These are phyloP conservation scores for Lineus longissimus DNA, from an alignment of 1,140 invertebrate species.

Conservation along the genomic window DNA sequence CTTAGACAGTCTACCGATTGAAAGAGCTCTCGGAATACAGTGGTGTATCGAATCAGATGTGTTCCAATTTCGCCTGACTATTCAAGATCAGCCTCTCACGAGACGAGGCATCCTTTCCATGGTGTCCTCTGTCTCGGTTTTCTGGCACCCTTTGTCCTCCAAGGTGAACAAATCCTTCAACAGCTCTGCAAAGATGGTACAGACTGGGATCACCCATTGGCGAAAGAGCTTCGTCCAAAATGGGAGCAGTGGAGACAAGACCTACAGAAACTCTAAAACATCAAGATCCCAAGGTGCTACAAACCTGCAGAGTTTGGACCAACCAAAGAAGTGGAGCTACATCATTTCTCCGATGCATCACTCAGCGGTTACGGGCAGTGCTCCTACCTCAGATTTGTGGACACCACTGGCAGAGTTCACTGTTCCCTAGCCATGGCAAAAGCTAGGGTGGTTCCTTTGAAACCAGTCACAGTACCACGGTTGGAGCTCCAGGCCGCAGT, in stretches of 20 bases:
- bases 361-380: constrained; percentile 25
- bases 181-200: constrained; percentile 20
- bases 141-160: constrained; percentile 22
- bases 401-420: constrained; percentile 13
- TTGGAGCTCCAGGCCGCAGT: too few species aligned
- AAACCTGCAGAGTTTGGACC: constrained; percentile 23
- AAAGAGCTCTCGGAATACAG: too few species aligned
- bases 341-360: constrained; percentile 32
- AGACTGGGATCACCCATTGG: constrained; percentile 20
- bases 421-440: too few species aligned
- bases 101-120: constrained; percentile 26
- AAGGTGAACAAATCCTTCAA: constrained; percentile 26
- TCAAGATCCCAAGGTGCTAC: constrained; percentile 13
- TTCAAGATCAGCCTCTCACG: too few species aligned
- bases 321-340: constrained; percentile 2
- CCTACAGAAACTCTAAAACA: constrained; percentile 6
- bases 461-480: too few species aligned
- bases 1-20: constrained; percentile 23
- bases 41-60: too few species aligned
- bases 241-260: constrained; percentile 20
- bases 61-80: too few species aligned
- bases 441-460: too few species aligned
- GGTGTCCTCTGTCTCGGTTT: constrained; percentile 26
- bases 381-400: constrained; percentile 20
- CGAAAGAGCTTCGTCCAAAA: background rate